Evolutionary conservation across 2,888 invertebrate genomes (phyloP).

Genomic region (Eueremaeus valkanovi): DNA sequence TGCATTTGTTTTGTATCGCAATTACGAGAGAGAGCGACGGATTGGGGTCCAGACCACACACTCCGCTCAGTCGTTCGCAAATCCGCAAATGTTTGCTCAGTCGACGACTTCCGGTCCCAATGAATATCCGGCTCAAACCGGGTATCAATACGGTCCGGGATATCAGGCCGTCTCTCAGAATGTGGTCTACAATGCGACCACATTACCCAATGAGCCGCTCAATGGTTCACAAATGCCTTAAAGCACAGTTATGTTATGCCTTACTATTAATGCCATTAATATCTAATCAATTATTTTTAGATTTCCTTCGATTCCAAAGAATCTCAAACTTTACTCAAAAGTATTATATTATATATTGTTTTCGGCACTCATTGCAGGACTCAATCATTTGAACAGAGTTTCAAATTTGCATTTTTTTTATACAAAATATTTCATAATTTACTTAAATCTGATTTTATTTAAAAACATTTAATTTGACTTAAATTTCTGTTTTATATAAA

Average conservation of each 20-base stretch:
- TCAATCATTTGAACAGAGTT: too few relatives aligned
- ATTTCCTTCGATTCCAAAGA: too few relatives aligned
- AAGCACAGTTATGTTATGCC: not conserved
- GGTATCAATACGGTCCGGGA: not conserved
- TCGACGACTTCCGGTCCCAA: not conserved
- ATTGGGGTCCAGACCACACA: not conserved
- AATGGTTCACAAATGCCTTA: not conserved
- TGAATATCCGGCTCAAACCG: not conserved
- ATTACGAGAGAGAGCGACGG: slow-evolving; percentile 19
- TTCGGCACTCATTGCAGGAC: too few relatives aligned
- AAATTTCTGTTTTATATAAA: too few relatives aligned
- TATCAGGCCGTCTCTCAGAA: slow-evolving; percentile 8
- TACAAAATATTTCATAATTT: too few relatives aligned
- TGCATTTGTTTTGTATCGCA: slow-evolving; percentile 14
- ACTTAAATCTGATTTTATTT: too few relatives aligned
- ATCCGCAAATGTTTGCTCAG: not conserved
- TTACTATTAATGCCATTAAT: too few relatives aligned
- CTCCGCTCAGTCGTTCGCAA: not conserved
- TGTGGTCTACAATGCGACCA: slow-evolving; percentile 10
- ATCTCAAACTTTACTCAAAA: too few relatives aligned
- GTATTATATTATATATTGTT: too few relatives aligned
- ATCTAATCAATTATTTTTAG: too few relatives aligned
- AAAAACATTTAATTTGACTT: too few relatives aligned
- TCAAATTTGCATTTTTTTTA: too few relatives aligned
- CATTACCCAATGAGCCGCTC: not conserved